Evolutionary conservation across 2,113 vertebrate genomes (phyloP).

Genomic region (Eubucco bourcierii): DNA sequence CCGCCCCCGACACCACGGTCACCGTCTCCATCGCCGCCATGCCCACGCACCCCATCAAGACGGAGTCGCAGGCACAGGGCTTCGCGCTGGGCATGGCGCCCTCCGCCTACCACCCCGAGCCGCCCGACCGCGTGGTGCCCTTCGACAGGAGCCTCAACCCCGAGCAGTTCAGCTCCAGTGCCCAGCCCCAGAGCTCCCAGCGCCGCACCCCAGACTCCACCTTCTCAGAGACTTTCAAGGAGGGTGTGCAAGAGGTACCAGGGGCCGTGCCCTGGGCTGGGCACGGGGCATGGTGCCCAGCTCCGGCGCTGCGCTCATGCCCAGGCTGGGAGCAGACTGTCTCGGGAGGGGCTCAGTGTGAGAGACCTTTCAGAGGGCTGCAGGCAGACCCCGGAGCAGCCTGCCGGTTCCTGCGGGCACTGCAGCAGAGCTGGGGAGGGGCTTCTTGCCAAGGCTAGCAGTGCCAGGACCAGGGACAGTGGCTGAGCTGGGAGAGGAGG

Average conservation of each 20-base stretch:
- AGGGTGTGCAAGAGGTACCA: constrained; percentile 90
- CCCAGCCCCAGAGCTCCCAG: constrained; percentile 82
- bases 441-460: no score
- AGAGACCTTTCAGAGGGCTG: no score
- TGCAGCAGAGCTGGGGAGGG: no score
- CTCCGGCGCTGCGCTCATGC: neutral
- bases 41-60: constrained; percentile 92
- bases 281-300: neutral
- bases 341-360: no score
- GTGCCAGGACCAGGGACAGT: no score
- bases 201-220: constrained; percentile 93
- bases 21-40: constrained; percentile 91
- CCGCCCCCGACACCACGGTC: constrained; percentile 91
- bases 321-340: no score
- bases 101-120: constrained; percentile 80
- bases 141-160: constrained; percentile 85
- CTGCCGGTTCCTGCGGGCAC: no score
- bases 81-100: constrained; percentile 88
- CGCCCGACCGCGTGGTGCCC: constrained; percentile 78
- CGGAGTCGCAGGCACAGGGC: constrained; percentile 83
- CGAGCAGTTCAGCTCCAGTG: constrained; percentile 85
- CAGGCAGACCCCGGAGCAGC: no score
- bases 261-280: neutral
- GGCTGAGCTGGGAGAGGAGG: no score
- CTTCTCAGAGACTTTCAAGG: constrained; percentile 94